These are phyloP conservation scores for Poecilia wingei DNA, from an alignment of 2,797 vertebrate genomes.

Conservation along the genomic window DNA sequence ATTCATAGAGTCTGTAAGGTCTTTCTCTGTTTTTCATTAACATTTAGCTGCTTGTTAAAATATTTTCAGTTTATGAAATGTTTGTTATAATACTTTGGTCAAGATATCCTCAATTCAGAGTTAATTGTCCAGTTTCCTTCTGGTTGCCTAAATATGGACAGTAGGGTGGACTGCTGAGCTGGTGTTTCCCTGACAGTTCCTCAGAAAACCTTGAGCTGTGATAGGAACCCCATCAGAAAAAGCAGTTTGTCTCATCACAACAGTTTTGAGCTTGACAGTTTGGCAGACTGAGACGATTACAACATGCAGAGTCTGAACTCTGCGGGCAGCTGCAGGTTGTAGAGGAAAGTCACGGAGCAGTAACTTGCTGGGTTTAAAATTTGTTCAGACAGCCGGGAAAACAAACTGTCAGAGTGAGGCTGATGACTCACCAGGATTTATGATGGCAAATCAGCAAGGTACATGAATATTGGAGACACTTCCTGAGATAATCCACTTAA, in stretches of 20 bases:
- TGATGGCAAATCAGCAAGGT: slow-evolving; percentile 31
- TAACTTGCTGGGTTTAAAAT: slow-evolving; percentile 42
- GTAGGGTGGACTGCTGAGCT: slow-evolving; percentile 29
- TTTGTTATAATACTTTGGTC: no score
- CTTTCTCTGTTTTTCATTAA: no score
- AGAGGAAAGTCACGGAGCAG: slow-evolving; percentile 38
- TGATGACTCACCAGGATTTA: slow-evolving; percentile 41
- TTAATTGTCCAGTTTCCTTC: neutral
- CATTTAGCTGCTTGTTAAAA: no score
- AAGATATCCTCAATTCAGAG: neutral
- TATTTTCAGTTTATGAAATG: no score
- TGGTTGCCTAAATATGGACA: slow-evolving; percentile 37
- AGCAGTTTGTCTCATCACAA: slow-evolving; percentile 53
- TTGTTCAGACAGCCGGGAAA: slow-evolving; percentile 6
- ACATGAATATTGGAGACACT: slow-evolving; percentile 25
- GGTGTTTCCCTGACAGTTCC: slow-evolving; percentile 25
- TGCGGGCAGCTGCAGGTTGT: slow-evolving; percentile 45
- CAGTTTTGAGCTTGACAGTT: slow-evolving; percentile 38
- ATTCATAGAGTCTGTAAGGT: no score
- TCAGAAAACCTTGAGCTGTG: slow-evolving; percentile 33
- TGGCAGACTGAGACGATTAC: slow-evolving; percentile 45
- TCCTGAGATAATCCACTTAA: slow-evolving; percentile 40
- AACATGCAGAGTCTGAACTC: slow-evolving; percentile 39
- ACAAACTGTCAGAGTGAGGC: slow-evolving; percentile 29
- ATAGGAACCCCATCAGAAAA: slow-evolving; percentile 40